Evolutionary conservation across 2,888 invertebrate genomes (phyloP), one percentile per base, ranked within the genome.

Genomic region (Lissonota sp.): DNA sequence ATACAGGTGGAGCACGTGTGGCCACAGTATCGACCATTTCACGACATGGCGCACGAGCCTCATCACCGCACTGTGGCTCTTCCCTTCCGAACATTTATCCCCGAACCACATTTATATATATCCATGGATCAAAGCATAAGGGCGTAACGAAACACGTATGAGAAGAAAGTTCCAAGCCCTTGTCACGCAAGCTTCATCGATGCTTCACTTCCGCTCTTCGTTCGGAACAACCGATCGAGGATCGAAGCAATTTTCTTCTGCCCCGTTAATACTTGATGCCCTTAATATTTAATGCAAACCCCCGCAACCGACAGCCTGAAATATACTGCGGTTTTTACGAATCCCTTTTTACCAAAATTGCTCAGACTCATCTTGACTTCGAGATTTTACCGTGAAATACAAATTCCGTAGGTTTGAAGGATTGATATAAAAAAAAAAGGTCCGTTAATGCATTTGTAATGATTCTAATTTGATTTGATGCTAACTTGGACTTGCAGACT

Each of bases 211-310:
- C 44, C 37, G 53, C 53, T 69, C 69, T 37, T 69, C 42, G 44
- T 44, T 60, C 60, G 8, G 26, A 53, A 40, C 71, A 51, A 14
- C 26, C 55, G 10, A 14, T 26, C 60, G 57, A 12, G 75, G 64
- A 69, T 67, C 75, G 72, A 80, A 82, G 79, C 76, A 76, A 83
- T 84, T 84, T 67, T 57, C 67, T 69, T 79, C 79, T 74, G 63
- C 26, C 72, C 76, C 71, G 74, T 84, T 64, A 80, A 84, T 84
- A 84, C 76, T 84, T 83, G 75, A 84, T 84, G 73, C 39, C 14
- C 39, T 84, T 79, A 84, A 84, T 83, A 83, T 83, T 83, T 77
- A 60, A 83, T 57, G 37, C 8, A 53, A 66, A 63, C 69, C 26
- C 44, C 57, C 39, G 46, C 64, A 63, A 69, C 49, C 55, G 44